Evolutionary conservation across 64 coral and sea anemone genomes (phyloP).

Genomic region (Stichodactyla mertensii): DNA sequence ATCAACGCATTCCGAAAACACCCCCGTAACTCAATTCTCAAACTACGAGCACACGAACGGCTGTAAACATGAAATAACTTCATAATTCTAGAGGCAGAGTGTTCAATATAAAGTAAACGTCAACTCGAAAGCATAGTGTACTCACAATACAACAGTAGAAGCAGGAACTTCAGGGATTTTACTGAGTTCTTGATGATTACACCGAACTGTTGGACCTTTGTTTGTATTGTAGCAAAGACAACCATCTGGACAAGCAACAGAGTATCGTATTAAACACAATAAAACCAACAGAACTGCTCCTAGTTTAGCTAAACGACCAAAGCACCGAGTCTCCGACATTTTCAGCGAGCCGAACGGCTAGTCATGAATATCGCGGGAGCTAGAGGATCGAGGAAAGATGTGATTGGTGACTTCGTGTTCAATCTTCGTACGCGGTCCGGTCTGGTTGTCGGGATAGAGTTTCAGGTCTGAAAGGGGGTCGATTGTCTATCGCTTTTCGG

Average conservation of each 20-base stretch:
- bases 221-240: conserved; percentile 71
- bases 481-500: conserved; percentile 7
- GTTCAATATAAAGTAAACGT: not conserved
- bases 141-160: conserved; percentile 81
- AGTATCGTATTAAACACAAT: conserved; percentile 22
- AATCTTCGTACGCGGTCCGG: not conserved
- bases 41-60: not conserved
- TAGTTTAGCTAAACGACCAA: not conserved
- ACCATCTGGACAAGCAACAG: conserved; percentile 45
- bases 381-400: not conserved
- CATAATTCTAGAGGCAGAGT: not conserved
- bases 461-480: not conserved
- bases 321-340: not conserved
- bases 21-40: not conserved
- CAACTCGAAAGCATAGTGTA: not conserved
- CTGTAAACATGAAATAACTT: not conserved
- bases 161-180: conserved; percentile 61
- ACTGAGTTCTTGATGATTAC: conserved; percentile 57
- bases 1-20: not conserved
- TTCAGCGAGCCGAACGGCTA: not conserved
- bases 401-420: not conserved
- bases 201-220: conserved; percentile 70
- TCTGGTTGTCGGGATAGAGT: not conserved
- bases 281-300: conserved; percentile 16
- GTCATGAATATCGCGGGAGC: not conserved